A percentile compares a stretch with the other conserved stretches of the same genome.
These are phyloP conservation scores for Pocillopora grandis DNA, from an alignment of 92 coral and sea anemone species.

Conservation along the genomic window DNA sequence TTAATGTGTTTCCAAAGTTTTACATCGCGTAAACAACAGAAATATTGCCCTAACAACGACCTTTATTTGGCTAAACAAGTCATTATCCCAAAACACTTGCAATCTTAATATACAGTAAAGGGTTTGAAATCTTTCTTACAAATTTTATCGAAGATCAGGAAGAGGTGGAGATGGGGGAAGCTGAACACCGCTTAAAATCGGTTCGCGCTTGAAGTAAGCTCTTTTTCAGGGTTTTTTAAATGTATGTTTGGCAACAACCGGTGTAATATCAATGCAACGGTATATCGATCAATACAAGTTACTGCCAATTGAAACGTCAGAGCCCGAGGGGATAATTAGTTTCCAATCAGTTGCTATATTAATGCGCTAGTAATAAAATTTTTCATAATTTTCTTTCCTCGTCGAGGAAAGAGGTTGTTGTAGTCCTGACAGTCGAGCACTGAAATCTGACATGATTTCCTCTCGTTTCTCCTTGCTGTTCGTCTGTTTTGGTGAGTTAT, in stretches of 20 bases:
- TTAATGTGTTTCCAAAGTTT: constrained; percentile 19
- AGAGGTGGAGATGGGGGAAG: not conserved
- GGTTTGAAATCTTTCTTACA: not conserved
- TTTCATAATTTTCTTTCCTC: not conserved
- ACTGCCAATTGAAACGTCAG: constrained; percentile 6
- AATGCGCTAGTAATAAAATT: constrained; percentile 14
- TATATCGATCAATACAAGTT: not conserved
- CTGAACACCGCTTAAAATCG: not conserved
- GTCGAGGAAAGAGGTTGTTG: not conserved
- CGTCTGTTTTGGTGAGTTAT: constrained; percentile 25
- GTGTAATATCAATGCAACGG: not conserved
- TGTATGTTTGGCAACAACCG: not conserved
- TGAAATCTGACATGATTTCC: not conserved
- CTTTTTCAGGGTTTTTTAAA: not conserved
- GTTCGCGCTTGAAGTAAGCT: not conserved
- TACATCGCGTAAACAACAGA: not conserved
- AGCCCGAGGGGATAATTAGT: not conserved
- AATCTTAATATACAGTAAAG: not conserved
- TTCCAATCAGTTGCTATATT: constrained; percentile 23
- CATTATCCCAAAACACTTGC: constrained; percentile 15
- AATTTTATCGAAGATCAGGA: not conserved
- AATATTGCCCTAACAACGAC: constrained; percentile 34
- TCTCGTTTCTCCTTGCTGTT: constrained; percentile 8
- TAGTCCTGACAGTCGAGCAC: not conserved
- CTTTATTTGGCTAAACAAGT: constrained; percentile 23